phyloP scores from a whole-genome alignment of 2,113 vertebrate genomes.

The Ploceus nigricollis region DNA sequence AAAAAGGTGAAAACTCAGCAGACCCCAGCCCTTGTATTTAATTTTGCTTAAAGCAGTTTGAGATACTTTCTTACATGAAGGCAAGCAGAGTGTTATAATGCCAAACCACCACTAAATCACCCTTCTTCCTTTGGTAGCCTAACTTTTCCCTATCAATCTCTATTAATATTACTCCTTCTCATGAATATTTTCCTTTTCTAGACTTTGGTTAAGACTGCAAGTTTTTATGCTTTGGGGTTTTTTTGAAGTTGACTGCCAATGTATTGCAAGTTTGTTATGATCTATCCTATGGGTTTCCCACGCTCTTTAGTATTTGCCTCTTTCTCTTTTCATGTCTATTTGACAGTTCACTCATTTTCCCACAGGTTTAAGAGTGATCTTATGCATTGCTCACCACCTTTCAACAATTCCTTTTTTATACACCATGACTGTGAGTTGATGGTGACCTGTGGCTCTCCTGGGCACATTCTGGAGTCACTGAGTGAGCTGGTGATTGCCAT shows the following conservation, averaged over 20 bases:
- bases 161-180: not conserved
- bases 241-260: not conserved
- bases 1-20: not conserved
- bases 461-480: not conserved
- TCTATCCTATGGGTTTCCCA: not conserved
- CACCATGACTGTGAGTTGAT: not conserved
- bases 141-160: not conserved
- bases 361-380: not conserved
- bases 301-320: not conserved
- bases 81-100: not conserved
- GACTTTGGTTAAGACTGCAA: not conserved
- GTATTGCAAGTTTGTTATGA: not conserved
- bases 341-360: not conserved
- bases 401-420: not conserved
- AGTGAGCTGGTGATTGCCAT: not conserved
- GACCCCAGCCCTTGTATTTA: not conserved
- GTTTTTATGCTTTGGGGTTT: not conserved
- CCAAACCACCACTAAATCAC: not conserved
- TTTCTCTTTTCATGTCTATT: not conserved
- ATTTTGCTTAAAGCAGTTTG: not conserved
- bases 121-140: not conserved
- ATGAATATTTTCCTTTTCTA: not conserved
- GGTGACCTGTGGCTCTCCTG: not conserved
- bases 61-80: not conserved
- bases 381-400: not conserved